phyloP scores from a whole-genome alignment of 2,888 invertebrate genomes.

The Polyommatus iphigenia region DNA sequence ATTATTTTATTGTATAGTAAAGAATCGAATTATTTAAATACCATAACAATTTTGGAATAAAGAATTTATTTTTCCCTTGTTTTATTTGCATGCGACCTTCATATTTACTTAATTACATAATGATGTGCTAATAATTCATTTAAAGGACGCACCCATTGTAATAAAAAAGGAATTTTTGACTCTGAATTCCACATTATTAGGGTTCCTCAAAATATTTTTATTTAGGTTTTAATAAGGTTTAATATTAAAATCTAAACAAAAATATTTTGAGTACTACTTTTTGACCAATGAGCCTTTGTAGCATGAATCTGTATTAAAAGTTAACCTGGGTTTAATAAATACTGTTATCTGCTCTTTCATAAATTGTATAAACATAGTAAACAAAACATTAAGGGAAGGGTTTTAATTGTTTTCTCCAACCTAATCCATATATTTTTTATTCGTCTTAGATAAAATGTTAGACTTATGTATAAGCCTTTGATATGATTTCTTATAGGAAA shows the following conservation, averaged over 20 bases:
- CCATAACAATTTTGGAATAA: conserved; percentile 11
- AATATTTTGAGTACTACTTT: neutral
- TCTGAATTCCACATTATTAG: neutral
- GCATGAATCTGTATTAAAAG: too few species aligned
- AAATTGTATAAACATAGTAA: too few species aligned
- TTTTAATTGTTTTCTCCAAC: too few species aligned
- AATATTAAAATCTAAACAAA: neutral
- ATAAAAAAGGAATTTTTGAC: conserved; percentile 21
- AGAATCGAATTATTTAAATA: neutral
- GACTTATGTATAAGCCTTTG: too few species aligned
- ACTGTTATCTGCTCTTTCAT: too few species aligned
- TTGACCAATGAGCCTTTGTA: too few species aligned
- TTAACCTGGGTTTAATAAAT: too few species aligned
- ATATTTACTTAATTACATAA: conserved; percentile 23
- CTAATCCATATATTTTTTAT: neutral
- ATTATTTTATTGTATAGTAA: neutral
- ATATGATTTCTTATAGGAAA: too few species aligned
- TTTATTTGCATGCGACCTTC: conserved; percentile 29
- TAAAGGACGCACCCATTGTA: conserved; percentile 22
- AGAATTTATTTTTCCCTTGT: conserved; percentile 24
- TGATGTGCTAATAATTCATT: conserved; percentile 22
- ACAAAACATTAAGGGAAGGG: neutral
- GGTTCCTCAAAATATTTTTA: neutral
- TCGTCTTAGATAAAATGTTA: neutral
- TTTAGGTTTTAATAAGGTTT: neutral